phyloP scores from a whole-genome alignment of 2,113 vertebrate species.

The Phasianus colchicus region DNA sequence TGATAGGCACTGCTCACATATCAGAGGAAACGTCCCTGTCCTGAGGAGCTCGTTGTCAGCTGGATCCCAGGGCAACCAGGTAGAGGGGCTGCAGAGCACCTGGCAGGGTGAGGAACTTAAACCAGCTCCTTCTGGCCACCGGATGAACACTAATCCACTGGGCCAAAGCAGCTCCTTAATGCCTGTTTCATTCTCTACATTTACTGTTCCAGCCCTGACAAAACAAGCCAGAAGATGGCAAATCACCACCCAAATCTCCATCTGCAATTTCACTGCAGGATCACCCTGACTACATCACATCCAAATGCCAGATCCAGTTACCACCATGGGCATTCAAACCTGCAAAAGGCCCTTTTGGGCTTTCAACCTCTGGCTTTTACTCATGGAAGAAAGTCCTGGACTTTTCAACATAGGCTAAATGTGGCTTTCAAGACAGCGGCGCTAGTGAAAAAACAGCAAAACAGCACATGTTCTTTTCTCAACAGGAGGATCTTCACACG shows the following conservation, averaged over 20 bases:
- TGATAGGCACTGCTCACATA: not conserved
- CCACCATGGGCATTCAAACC: fast-evolving
- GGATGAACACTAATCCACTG: not conserved
- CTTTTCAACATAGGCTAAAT: not conserved
- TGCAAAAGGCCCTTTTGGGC: not conserved
- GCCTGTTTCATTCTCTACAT: not conserved
- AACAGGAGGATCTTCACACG: fast-evolving
- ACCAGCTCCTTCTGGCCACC: not conserved
- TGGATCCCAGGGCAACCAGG: not conserved
- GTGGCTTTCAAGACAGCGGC: not conserved
- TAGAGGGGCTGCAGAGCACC: not conserved
- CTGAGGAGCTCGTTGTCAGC: not conserved
- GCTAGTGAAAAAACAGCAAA: not conserved
- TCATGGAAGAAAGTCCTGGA: not conserved
- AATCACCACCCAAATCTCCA: not conserved
- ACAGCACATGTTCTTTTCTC: fast-evolving
- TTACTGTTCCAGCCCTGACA: not conserved
- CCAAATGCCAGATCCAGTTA: not conserved
- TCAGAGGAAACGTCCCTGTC: not conserved
- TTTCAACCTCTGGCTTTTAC: not conserved
- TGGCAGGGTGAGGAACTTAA: not conserved
- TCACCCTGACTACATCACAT: not conserved
- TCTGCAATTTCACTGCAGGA: not conserved
- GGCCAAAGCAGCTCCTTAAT: not conserved
- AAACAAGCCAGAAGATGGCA: not conserved